Base-by-base conservation (phyloP, 2,888 invertebrate species). In the Neria commutata region DNA sequence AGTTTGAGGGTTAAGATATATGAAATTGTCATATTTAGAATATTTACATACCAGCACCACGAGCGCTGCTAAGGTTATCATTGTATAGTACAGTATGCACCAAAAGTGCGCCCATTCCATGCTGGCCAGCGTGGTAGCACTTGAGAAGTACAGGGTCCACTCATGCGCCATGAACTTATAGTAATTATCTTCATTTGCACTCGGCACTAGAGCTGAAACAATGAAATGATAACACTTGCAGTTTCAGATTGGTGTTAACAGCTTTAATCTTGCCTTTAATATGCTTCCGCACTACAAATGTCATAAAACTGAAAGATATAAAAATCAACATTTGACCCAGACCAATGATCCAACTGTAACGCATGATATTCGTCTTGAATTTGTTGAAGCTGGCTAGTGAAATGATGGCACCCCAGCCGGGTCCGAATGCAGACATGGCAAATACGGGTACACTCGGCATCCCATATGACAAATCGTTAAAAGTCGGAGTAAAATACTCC, bases 361-460 rank as follows among this genome's bases (percentile, higher is more conserved):
- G 55, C 74, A 72, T 55, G 2, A 78, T 61, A 48, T 78, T 76
- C 11, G 75, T 79, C 0, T 73, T 29, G 24, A 91, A 91, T 66
- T 85, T 85, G 77, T 92, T 93, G 77, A 90, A 92, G 76, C 93
- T 93, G 52, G 92, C 90, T 87, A 92, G 88, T 73, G 91, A 91
- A 55, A 92, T 84, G 46, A 92, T 85, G 17, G 91, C 91, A 24
- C 92, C 93, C 89, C 91, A 92, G 1, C 92, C 92, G 0, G 92
- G 91, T 1, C 95, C 95, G 46, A 95, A 92, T 50, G 73, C 75
- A 45, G 79, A 70, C 67, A 79, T 71, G 0, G 71, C 68, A 52
- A 70, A 55, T 0, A 75, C n/a, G 0, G 72, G 65, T 17, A 73
- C 61, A 4, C 53, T 54, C 0, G 54, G 3, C 2, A 58, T 10